These are phyloP conservation scores for Achatina immaculata DNA, from an alignment of 1,140 invertebrate species.

Conservation along the genomic window DNA sequence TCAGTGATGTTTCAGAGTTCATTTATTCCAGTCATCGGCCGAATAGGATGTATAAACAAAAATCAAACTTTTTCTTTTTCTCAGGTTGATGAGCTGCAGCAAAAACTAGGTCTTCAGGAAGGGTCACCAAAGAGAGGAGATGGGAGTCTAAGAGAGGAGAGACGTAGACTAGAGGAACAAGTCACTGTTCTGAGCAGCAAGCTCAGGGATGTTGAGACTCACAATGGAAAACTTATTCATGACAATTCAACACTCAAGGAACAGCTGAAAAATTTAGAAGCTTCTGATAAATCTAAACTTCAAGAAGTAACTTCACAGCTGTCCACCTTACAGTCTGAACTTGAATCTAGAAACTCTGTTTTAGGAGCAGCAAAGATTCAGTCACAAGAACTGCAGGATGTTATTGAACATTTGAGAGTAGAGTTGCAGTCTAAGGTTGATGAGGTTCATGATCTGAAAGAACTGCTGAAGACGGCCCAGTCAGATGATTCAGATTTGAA, in stretches of 20 bases:
- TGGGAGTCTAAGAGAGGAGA: constrained; percentile 27
- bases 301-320: not conserved
- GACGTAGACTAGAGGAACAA: constrained; percentile 37
- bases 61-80: too few relatives aligned
- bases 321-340: not conserved
- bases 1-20: too few relatives aligned
- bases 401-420: not conserved
- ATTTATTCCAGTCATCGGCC: too few relatives aligned
- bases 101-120: constrained; percentile 36
- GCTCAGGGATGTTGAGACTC: constrained; percentile 70
- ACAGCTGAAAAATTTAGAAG: constrained; percentile 18
- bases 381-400: not conserved
- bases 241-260: constrained; percentile 37
- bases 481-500: not conserved
- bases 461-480: not conserved
- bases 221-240: constrained; percentile 40
- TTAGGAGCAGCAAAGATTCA: not conserved
- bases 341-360: not conserved
- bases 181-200: constrained; percentile 25
- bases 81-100: constrained; percentile 40
- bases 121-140: constrained; percentile 33
- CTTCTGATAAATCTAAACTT: not conserved
- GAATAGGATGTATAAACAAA: too few relatives aligned
- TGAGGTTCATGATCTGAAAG: not conserved
- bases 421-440: constrained; percentile 1